phyloP scores from a whole-genome alignment of 2,888 invertebrate species.

The Yponomeuta malinellus region DNA sequence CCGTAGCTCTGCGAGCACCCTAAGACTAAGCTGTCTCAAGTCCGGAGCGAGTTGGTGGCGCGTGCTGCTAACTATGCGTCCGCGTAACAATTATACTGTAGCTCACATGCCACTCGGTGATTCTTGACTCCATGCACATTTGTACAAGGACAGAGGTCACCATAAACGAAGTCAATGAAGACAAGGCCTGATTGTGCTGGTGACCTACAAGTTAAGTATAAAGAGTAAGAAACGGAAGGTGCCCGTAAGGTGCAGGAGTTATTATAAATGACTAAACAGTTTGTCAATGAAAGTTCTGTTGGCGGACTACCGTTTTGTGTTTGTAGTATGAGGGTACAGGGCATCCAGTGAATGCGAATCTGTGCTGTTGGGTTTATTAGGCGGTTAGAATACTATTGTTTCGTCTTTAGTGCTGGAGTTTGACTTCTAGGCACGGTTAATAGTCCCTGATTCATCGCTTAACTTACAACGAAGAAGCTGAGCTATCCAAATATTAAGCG shows the following conservation, averaged over 20 bases:
- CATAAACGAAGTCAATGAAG: not conserved
- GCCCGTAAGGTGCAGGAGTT: too few species aligned
- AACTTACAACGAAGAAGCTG: not conserved
- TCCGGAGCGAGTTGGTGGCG: conserved; percentile 46
- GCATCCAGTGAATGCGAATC: too few species aligned
- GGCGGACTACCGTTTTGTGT: not conserved
- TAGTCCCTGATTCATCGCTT: not conserved
- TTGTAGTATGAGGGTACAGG: not conserved
- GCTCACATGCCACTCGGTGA: not conserved
- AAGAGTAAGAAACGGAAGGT: too few species aligned
- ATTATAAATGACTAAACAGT: too few species aligned
- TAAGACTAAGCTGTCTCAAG: conserved; percentile 15
- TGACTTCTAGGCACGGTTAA: not conserved
- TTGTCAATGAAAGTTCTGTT: not conserved
- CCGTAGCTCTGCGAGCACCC: not conserved
- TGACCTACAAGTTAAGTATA: too few species aligned
- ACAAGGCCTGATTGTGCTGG: too few species aligned
- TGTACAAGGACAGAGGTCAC: not conserved
- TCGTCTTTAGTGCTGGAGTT: not conserved
- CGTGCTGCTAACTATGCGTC: conserved; percentile 49
- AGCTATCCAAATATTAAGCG: not conserved
- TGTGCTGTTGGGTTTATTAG: not conserved
- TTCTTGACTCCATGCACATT: not conserved
- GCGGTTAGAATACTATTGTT: not conserved
- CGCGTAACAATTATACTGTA: conserved; percentile 58